Conservation (phyloP, 2,797 vertebrate species). For the Gymnoscopelus microlampas region DNA sequence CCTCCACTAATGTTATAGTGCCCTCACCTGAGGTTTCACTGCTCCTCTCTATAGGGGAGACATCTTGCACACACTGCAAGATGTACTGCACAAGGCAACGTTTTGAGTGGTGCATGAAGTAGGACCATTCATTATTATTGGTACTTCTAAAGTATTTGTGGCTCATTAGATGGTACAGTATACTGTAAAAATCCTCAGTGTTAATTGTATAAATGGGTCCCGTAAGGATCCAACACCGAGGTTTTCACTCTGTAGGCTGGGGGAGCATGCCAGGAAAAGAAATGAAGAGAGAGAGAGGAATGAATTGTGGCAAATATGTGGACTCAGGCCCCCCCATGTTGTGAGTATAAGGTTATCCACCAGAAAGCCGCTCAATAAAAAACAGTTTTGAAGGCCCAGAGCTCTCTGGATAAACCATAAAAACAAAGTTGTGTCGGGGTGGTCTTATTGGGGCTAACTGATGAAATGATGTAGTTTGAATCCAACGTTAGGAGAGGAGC, state of each 20-base stretch:
- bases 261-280: too few relatives aligned
- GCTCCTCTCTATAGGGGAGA: too few relatives aligned
- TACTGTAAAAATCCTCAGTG: slow-evolving; percentile 10
- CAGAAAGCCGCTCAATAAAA: not conserved
- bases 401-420: not conserved
- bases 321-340: slow-evolving; percentile 10
- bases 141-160: slow-evolving; percentile 15
- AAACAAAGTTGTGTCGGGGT: not conserved
- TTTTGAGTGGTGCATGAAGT: too few relatives aligned
- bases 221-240: too few relatives aligned
- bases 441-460: slow-evolving; percentile 6
- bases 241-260: too few relatives aligned
- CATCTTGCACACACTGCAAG: too few relatives aligned
- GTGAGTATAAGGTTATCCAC: slow-evolving; percentile 16
- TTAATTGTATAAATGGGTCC: too few relatives aligned
- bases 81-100: too few relatives aligned
- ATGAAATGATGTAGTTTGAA: slow-evolving; percentile 10
- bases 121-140: too few relatives aligned
- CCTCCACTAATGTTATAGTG: not conserved
- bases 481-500: slow-evolving; percentile 18
- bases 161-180: slow-evolving; percentile 27
- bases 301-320: slow-evolving; percentile 18
- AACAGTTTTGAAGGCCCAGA: too few relatives aligned
- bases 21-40: too few relatives aligned
- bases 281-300: not conserved